Evolutionary conservation across 2,113 vertebrate genomes (phyloP), one percentile per base, ranked within the genome.

Genomic region (Podiceps cristatus): DNA sequence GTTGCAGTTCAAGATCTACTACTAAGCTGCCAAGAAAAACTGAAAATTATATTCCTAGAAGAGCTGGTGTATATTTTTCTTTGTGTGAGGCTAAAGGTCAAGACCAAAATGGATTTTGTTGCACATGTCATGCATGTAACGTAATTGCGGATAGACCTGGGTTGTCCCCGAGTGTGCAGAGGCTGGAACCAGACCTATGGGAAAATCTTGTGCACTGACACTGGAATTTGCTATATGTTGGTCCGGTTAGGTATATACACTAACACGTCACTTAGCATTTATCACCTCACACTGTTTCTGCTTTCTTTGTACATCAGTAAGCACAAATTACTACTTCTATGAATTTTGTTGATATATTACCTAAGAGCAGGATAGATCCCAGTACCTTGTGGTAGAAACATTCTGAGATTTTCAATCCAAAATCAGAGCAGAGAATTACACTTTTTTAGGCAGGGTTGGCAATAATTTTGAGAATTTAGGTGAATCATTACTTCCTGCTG

Each of bases 61-160:
- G 63, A 60, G 53, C 31, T 31, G 2, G 8, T 64, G 2, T 37
- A 5, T 59, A 33, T 81, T 5, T 47, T 55, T n/a, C 35, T 47
- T 47, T 33, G 7, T 25, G 11, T 59, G 55, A 79, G 12, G 17
- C 84, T 3, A 4, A 45, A 79, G 12, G 17, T 86, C 3, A 4
- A 45, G 64, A 66, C 44, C 6, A 50, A 60, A 77, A 71, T 24
- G 45, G 35, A 10, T 66, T 79, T 67, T 23, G 3, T 35, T 40
- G 50, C 15, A 10, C 5, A 5, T 0, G 0, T 27, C 22, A 5
- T 25, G 33, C 16, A 25, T 47, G 29, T 11, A 19, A 45, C 33
- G 44, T 56, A 50, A 23, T 31, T 50, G 42, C 35, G 67, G 40
- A 31, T 47, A 77, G 40, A 35, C 27, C 37, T 76, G 52, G 67